Base-by-base conservation (phyloP, 2,113 vertebrate species). In the Prochilodus magdalenae region DNA sequence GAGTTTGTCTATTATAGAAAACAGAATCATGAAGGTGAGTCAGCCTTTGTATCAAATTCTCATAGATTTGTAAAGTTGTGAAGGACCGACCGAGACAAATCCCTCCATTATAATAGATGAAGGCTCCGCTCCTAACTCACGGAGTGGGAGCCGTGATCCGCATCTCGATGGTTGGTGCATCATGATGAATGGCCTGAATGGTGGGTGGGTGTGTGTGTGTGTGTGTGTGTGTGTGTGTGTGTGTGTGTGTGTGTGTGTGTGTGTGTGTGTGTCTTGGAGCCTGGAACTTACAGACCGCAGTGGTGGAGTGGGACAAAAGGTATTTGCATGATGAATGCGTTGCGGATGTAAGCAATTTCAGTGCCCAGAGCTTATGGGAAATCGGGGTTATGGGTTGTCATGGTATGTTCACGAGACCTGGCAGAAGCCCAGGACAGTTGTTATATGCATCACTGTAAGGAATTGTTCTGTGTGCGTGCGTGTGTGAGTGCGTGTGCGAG, bases 61-160 rank as follows among this genome's bases (percentile, higher is more conserved):
- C 44, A 29, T 74, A 36, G 62, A 69, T 75, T 75, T 49, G 49
- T 49, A 30, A 18, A 72, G 33, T 13, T 60, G 14, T 15, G 20
- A 40, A 65, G 27, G 51, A 51, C 65, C 65, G 71, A n/a, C 29
- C 22, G n/a, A 73, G 74, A 44, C 59, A 47, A 76, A 44, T 29
- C 13, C 13, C 55, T 24, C n/a, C 14, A 75, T 75, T 62, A 44
- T 84, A 74, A 75, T 83, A 83, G 63, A 80, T 40, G 72, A 73
- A 75, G 53, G 71, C 22, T 70, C 36, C 27, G 73, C 33, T 80
- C 47, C 24, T 51, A 53, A 80, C 47, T 63, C 49, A 30, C 15
- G 5, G 27, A 69, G 66, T 44, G 57, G 55, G 14, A 53, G 40
- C 27, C 15, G 57, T 16, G 29, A 15, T 81, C 27, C 63, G 47